Evolutionary conservation across 2,888 invertebrate species (phyloP).

Genomic region (Caenorhabditis parvicauda): DNA sequence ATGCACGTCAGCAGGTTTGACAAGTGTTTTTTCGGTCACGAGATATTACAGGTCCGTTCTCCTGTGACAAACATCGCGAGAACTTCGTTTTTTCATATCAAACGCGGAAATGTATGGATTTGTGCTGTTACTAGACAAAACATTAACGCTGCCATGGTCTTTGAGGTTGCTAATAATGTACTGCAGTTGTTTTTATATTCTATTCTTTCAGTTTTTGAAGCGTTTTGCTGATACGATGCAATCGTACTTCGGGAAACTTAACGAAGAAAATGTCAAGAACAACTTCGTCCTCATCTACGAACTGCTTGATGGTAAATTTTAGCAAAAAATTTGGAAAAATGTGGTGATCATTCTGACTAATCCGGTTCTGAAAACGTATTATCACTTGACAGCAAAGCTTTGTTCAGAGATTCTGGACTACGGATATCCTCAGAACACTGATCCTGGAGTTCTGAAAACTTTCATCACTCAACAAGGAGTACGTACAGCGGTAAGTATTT

Average conservation of each 20-base stretch:
- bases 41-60: conserved; percentile 75
- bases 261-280: conserved; percentile 99
- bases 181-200: neutral
- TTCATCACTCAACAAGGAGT: conserved; percentile 99
- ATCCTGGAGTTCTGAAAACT: conserved; percentile 96
- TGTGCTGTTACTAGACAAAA: conserved; percentile 99
- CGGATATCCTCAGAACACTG: conserved; percentile 99
- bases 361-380: too few species aligned
- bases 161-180: conserved; percentile 25
- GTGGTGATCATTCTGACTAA: neutral
- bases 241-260: conserved; percentile 95
- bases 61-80: conserved; percentile 98
- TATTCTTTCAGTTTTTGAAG: conserved; percentile 78
- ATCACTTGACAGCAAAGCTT: neutral
- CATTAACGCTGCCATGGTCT: conserved; percentile 96
- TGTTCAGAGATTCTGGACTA: conserved; percentile 91
- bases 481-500: conserved; percentile 56
- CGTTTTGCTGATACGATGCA: conserved; percentile 93
- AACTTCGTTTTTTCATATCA: conserved; percentile 98
- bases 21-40: neutral
- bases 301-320: conserved; percentile 76
- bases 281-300: conserved; percentile 99
- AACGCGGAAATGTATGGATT: conserved; percentile 97
- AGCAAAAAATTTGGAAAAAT: neutral
- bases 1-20: conserved; percentile 92